Evolutionary conservation across 1,140 invertebrate species (phyloP), one percentile per base, ranked within the genome.

Genomic region (Drosophila lowei): DNA sequence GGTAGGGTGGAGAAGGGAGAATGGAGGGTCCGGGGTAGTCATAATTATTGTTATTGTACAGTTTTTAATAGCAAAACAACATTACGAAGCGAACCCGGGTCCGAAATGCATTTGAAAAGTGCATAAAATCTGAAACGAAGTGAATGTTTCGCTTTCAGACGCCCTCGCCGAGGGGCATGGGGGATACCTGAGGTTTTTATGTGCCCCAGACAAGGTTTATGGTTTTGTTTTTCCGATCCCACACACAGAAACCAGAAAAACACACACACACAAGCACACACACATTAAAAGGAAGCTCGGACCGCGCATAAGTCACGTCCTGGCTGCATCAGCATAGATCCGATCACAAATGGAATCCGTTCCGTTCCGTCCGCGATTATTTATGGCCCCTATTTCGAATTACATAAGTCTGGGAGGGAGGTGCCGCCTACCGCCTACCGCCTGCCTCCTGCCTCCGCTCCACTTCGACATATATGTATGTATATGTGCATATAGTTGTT

Each of bases 201-300:
- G 56, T 76, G 73, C 76, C 74, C 83, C 83, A 86, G 83, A 86
- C 83, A 86, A 83, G 78, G 83, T 86, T 86, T 86, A 86, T 86
- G 57, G 81, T 71, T 65, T 86, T 86, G 78, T 83, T 88, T 83
- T 81, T 77, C 44, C 48, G 59, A 47, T 53, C 38, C 47, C 55
- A n/a, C 58, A 61, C 43, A 49, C 23, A 66, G n/a, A 23, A 34
- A 49, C 30, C 46, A 8, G 54, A 55, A 15, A 57, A 47, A 34
- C 2, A 34, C 30, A 34, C 9, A 18, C 18, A 2, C 1, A 18
- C 5, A 5, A 4, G 3, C 3, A 38, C 34, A 38, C 34, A 38
- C 11, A 38, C 11, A 38, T 5, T 38, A 13, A 11, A 38, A 38
- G 34, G 34, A 38, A 38, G 34, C 59, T 30, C 52, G 15, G 55